Base-by-base conservation (phyloP, 1,140 invertebrate species). In the Globodera rostochiensis region DNA sequence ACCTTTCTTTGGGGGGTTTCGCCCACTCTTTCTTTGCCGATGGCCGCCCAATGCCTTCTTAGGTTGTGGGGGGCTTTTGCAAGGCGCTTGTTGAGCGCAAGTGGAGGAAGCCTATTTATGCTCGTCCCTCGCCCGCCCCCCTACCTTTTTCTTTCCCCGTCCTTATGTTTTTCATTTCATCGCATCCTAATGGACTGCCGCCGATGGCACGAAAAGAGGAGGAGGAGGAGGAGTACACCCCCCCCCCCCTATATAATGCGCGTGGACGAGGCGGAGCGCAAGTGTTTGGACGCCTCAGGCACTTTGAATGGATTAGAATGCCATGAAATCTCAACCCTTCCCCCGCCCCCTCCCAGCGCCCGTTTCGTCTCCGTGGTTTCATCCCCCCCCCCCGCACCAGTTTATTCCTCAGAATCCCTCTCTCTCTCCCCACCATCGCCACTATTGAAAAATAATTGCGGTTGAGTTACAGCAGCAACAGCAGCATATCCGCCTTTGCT, bases 51-150 rank as follows among this genome's bases (percentile, higher is more conserved):
- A 6, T 6, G 50, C n/a, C n/a, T 6, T 73, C 25, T 36, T 36
- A 36, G 25, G 25, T 36, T 36, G 25, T 36, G 25, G 25, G 25
- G 15, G n/a, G n/a, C n/a, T 15, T 19, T 60, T 60, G 15, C 57
- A 60, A 60, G 57, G 57, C 57, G 57, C 36, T 75, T 75, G 53
- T 74, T 74, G 19, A 74, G 45, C 53, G 64, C 74, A n/a, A 75
- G 53, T 75, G 57, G 57, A 13, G 57, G 57, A 19, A 60, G 15
- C 11, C 57, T 60, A 15, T 60, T 19, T 15, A 13, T 53, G 53
- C 47, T 36, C 47, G 36, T 75, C 47, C 46, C 36, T 36, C 53
- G 21, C 11, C 36, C 74, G 49, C 15, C 6, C 13, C 50, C 47
- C 19, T 15, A 15, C 74, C 11, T 15, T 25, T 74, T 74, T 74